Percentiles rank a stretch among this genome's conserved stretches.
Conservation (phyloP, 2,797 vertebrate species). For the Tenualosa thibaudeaui region DNA sequence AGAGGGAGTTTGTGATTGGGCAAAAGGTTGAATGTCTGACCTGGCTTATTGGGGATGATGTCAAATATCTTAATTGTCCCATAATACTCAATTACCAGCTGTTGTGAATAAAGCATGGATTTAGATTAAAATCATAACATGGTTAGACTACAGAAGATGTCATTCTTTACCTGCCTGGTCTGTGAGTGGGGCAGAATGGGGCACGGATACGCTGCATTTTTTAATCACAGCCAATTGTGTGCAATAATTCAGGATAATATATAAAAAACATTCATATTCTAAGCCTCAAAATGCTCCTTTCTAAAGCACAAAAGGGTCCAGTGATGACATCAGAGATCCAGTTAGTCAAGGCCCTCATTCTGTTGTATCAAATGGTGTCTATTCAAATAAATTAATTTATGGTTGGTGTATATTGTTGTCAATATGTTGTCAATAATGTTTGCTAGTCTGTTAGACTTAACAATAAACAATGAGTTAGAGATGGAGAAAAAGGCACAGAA, state of each 20-base stretch:
- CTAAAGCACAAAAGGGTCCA: neutral
- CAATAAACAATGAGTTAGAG: no score
- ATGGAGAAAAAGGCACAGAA: no score
- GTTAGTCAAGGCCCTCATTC: neutral
- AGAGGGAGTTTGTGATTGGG: constrained; percentile 28
- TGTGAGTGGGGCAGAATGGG: neutral
- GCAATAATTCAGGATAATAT: neutral
- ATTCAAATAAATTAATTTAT: neutral
- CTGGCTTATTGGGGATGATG: constrained; percentile 51
- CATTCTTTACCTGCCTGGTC: constrained; percentile 4
- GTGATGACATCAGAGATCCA: neutral
- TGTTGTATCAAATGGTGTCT: neutral
- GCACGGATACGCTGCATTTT: no score
- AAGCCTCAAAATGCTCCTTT: neutral
- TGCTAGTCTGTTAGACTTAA: no score
- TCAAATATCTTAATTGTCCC: constrained; percentile 60
- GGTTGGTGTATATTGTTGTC: neutral
- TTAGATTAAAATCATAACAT: constrained; percentile 52
- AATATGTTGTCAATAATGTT: no score
- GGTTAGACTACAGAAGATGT: constrained; percentile 40
- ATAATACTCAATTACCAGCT: constrained; percentile 59
- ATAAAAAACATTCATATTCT: neutral
- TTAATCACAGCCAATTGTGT: neutral
- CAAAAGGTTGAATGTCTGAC: constrained; percentile 50
- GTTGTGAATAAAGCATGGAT: constrained; percentile 58